Evolutionary conservation across 2,797 vertebrate genomes (phyloP).

Genomic region (Phoeniculus purpureus): DNA sequence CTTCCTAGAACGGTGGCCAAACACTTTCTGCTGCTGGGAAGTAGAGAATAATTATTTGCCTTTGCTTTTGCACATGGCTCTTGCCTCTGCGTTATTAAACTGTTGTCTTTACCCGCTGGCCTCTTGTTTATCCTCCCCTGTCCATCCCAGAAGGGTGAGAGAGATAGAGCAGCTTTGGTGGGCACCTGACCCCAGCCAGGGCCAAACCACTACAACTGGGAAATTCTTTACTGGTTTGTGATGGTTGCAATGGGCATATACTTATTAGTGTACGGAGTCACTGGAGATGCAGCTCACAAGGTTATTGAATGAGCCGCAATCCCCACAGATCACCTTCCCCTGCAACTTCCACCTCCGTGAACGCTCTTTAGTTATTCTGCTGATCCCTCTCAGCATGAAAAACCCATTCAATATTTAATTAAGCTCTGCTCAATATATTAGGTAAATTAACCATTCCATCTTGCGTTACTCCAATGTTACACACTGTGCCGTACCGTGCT

Average conservation of each 20-base stretch:
- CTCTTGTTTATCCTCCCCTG: no score
- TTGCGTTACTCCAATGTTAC: neutral
- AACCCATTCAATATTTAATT: conserved; percentile 61
- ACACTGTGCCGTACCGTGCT: neutral
- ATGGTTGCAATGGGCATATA: neutral
- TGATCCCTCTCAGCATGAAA: conserved; percentile 16
- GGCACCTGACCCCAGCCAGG: no score
- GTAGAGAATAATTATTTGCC: no score
- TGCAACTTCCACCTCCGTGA: conserved; percentile 12
- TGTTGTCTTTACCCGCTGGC: no score
- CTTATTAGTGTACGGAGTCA: neutral
- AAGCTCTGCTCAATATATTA: conserved; percentile 18
- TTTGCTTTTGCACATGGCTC: no score
- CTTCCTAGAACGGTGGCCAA: no score
- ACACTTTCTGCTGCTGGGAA: no score
- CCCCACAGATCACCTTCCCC: neutral
- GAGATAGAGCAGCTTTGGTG: no score
- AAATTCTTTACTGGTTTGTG: neutral
- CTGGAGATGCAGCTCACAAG: neutral
- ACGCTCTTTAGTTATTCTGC: conserved; percentile 15
- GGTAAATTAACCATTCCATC: conserved; percentile 22
- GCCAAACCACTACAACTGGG: no score
- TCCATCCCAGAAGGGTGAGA: no score
- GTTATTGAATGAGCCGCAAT: neutral
- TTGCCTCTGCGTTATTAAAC: no score